Conservation (phyloP, 2,888 invertebrate genomes). For the Poecilus cupreus region DNA sequence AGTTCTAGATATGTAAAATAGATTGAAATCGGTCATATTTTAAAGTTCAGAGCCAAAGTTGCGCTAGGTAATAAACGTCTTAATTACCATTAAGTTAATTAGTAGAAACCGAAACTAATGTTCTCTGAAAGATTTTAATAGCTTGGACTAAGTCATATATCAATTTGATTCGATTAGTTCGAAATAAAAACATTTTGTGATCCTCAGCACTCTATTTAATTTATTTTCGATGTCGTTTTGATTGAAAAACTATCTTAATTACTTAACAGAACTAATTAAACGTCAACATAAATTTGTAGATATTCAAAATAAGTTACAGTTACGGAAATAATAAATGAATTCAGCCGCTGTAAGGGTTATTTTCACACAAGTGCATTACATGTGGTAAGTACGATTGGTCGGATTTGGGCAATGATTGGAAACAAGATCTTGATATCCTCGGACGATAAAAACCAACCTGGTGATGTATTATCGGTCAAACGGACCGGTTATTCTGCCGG, state of each 20-base stretch:
- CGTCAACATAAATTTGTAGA: neutral
- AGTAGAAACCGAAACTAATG: conserved; percentile 35
- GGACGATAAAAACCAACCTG: neutral
- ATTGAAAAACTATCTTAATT: conserved; percentile 14
- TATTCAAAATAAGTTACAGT: neutral
- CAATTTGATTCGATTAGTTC: conserved; percentile 44
- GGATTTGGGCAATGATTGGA: neutral
- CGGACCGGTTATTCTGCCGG: neutral
- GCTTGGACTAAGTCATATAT: conserved; percentile 11
- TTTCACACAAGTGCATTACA: no score
- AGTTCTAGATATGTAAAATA: neutral
- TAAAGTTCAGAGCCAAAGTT: neutral
- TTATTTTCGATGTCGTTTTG: conserved; percentile 13
- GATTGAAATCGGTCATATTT: conserved; percentile 10
- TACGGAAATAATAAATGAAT: no score
- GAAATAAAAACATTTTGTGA: conserved; percentile 31
- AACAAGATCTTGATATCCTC: neutral
- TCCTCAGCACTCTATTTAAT: conserved; percentile 8
- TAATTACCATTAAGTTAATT: conserved; percentile 38
- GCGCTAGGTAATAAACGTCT: conserved; percentile 10
- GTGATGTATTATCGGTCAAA: neutral
- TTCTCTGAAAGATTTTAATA: conserved; percentile 35
- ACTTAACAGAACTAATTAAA: conserved; percentile 18
- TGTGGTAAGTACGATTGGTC: neutral
- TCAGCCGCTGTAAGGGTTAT: no score